phyloP scores from a whole-genome alignment of 2,797 vertebrate species.

The Periparus ater region DNA sequence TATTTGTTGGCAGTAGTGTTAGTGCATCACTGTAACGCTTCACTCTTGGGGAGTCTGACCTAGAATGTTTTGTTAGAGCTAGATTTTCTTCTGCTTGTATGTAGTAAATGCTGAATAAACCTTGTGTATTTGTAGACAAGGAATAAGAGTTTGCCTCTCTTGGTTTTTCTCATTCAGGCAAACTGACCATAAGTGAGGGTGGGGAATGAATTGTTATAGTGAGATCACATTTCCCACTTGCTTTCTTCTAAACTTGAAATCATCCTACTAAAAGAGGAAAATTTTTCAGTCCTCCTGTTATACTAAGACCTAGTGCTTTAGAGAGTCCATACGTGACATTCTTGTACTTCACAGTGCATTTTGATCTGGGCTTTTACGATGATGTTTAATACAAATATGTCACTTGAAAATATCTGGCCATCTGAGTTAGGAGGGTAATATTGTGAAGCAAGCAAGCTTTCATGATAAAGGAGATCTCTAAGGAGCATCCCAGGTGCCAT shows the following conservation, averaged over 20 bases:
- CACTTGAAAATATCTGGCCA: neutral
- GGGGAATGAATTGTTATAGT: neutral
- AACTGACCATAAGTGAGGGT: fast-evolving
- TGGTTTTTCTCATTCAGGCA: neutral
- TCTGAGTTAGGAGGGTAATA: neutral
- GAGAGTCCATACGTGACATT: neutral
- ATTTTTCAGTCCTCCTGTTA: neutral
- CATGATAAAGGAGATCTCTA: neutral
- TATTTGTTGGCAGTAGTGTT: neutral
- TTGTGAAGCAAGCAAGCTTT: neutral
- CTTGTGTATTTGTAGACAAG: neutral
- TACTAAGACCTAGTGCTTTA: neutral
- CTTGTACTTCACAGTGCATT: neutral
- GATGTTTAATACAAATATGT: neutral
- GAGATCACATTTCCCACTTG: neutral
- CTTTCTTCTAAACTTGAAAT: neutral
- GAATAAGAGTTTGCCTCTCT: neutral
- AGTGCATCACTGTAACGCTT: neutral
- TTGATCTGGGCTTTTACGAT: neutral
- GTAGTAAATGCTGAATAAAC: neutral
- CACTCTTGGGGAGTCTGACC: neutral
- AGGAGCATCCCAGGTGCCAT: neutral
- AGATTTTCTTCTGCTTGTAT: neutral
- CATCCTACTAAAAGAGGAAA: neutral
- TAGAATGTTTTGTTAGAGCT: neutral